These are phyloP conservation scores for Caenorhabditis briggsae DNA, from an alignment of 1,140 invertebrate species.

Conservation along the genomic window DNA sequence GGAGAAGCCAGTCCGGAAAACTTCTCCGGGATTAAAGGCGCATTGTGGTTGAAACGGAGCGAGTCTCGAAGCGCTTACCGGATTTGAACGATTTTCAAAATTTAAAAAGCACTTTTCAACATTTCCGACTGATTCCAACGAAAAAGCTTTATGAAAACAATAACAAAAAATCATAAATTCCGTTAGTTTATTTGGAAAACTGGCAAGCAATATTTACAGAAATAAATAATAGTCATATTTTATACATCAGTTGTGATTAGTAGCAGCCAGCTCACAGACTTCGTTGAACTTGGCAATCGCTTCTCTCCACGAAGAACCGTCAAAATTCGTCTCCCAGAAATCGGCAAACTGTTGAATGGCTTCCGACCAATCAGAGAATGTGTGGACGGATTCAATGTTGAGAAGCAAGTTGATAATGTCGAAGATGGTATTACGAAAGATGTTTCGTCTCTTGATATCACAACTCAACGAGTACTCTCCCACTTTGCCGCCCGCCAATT, in stretches of 20 bases:
- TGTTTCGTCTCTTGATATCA: constrained; percentile 61
- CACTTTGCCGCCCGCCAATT: not conserved
- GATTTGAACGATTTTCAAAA: not conserved
- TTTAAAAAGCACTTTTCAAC: not conserved
- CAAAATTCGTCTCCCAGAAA: constrained; percentile 51
- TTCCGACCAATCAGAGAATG: constrained; percentile 58
- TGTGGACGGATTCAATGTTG: constrained; percentile 59
- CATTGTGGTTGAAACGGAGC: not conserved
- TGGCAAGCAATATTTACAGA: no score
- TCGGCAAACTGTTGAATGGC: constrained; percentile 11
- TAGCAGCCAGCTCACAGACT: not conserved
- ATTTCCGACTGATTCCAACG: no score
- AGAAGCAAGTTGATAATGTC: constrained; percentile 40
- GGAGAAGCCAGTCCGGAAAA: not conserved
- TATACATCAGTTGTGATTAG: no score
- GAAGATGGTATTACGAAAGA: constrained; percentile 28
- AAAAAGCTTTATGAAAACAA: no score
- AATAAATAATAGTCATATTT: no score
- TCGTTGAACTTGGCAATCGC: constrained; percentile 49
- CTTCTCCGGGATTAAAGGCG: not conserved
- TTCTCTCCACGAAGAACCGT: constrained; percentile 6
- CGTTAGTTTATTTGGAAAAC: no score
- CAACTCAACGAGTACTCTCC: not conserved
- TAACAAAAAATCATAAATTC: no score
- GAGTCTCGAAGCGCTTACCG: not conserved